Evolutionary conservation across 2,113 vertebrate genomes (phyloP).

Genomic region (Takifugu bimaculatus): DNA sequence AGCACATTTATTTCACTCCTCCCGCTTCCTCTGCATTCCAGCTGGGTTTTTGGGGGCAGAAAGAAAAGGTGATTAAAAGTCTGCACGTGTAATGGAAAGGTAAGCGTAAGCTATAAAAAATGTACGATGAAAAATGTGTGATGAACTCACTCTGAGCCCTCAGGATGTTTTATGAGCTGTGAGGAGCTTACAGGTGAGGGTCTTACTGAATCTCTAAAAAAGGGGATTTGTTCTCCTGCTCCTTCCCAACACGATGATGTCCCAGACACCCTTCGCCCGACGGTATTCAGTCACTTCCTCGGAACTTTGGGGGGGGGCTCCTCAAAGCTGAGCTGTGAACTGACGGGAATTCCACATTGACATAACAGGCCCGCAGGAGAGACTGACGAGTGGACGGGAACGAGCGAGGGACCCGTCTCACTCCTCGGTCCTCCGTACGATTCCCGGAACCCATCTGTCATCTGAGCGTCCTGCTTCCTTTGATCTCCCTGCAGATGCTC

Average conservation of each 20-base stretch:
- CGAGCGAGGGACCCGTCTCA: conserved; percentile 10
- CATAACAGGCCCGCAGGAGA: conserved; percentile 10
- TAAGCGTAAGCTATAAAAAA: conserved; percentile 28
- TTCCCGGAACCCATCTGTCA: conserved; percentile 11
- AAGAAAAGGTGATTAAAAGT: conserved; percentile 13
- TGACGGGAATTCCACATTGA: conserved; percentile 11
- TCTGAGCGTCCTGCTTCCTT: conserved; percentile 9
- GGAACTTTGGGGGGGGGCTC: not conserved
- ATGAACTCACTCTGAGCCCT: conserved; percentile 18
- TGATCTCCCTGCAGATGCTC: conserved; percentile 9
- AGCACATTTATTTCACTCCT: not conserved
- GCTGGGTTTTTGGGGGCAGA: not conserved
- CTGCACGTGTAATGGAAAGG: conserved; percentile 18
- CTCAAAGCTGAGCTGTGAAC: conserved; percentile 17
- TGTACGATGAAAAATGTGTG: conserved; percentile 10
- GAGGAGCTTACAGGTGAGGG: conserved; percentile 1
- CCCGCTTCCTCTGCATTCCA: not conserved
- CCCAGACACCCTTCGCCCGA: not conserved
- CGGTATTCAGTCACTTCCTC: conserved; percentile 1
- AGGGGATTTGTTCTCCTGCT: conserved; percentile 12
- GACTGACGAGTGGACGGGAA: not conserved
- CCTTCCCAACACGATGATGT: conserved; percentile 8
- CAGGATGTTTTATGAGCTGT: conserved; percentile 14
- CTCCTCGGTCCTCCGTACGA: conserved; percentile 1
- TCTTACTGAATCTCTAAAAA: conserved; percentile 11